Evolutionary conservation across 2,888 invertebrate species (phyloP), one percentile per base, ranked within the genome.

Genomic region (Drosophila prolongata): DNA sequence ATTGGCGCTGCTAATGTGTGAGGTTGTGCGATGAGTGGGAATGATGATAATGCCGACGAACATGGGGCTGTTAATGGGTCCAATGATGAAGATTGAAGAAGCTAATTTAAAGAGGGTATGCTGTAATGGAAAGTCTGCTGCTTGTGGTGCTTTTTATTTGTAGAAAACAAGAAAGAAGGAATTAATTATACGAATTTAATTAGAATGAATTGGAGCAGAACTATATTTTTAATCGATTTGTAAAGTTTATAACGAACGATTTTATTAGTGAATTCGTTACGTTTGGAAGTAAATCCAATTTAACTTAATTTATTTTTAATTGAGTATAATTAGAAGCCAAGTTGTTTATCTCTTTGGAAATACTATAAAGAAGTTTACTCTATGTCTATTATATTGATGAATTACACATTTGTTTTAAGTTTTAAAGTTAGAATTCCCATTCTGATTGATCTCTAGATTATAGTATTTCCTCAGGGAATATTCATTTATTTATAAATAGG

Each of bases 1-100:
- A 88, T 83, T 86, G 80, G 59, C 80, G 79, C 58, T 88, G 66
- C 71, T 71, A 75, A 72, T 75, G 72, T 58, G 75, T 43, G 42
- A 72, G 55, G 34, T 49, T 47, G 40, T 49, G 46, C 35, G 44
- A 65, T 65, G 65, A 66, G 44, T 37, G 65, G 19, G 10, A 37
- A 43, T 19, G 49, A 64, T 43, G 64, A 65, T 64, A 40, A 27
- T 65, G 27, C 42, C 40, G 13, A 58, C 44, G 52, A 27, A 35
- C 54, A 44, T 55, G 43, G 37, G 19, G 44, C 46, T 37, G 52
- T 59, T 60, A 69, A 70, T 70, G 70, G 60, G n/a, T 34, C 44
- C 38, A 34, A 40, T 64, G 60, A 61, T 47, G 38, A 47, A 19
- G 68, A 66, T 68, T 40, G 56, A 67, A 67, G 65, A 46, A 67